Base-by-base conservation (phyloP, 2,113 vertebrate species). In the Lates calcarifer region DNA sequence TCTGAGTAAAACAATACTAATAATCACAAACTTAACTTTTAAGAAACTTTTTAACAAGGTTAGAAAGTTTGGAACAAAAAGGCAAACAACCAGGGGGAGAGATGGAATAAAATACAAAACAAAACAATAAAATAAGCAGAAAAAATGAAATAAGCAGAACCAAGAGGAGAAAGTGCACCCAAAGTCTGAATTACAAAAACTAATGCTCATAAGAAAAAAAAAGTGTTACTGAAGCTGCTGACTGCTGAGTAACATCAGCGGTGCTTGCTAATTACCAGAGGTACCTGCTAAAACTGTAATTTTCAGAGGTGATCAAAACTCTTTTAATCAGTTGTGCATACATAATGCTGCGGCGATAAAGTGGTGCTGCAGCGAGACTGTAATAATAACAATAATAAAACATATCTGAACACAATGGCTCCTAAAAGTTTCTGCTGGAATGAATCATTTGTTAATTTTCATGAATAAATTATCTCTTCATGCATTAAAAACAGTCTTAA, bases 401-500 rank as follows among this genome's bases (percentile, higher is more conserved):
- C 81, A 92, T 79, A 82, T 88, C 79, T 86, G 72, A 85, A 87
- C 84, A 83, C 78, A 75, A 81, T 74, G 69, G 79, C 80, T 84
- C 47, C 55, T 45, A 79, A 68, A 92, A 86, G 53, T 88, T 90
- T 91, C 74, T 85, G 85, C 79, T 69, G n/a, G 68, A 90, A 88
- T 89, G 77, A 93, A 88, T 89, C 71, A 94, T 90, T 92, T 91
- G 81, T 91, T 93, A 85, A 92, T 92, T 93, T 91, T 86, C 88
- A 93, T 92, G 94, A 94, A 95, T 94, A 93, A 92, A 93, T 94
- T 85, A 94, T 92, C 88, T 91, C 82, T 84, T 91, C 90, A 92
- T 91, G 88, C 90, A 94, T 94, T 94, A 91, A 93, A 93, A 94
- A 89, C 66, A 62, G 55, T 84, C 64, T 56, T 94, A 94, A 95